Conservation (phyloP, 1,140 invertebrate genomes). For the Drosophila rufa region DNA sequence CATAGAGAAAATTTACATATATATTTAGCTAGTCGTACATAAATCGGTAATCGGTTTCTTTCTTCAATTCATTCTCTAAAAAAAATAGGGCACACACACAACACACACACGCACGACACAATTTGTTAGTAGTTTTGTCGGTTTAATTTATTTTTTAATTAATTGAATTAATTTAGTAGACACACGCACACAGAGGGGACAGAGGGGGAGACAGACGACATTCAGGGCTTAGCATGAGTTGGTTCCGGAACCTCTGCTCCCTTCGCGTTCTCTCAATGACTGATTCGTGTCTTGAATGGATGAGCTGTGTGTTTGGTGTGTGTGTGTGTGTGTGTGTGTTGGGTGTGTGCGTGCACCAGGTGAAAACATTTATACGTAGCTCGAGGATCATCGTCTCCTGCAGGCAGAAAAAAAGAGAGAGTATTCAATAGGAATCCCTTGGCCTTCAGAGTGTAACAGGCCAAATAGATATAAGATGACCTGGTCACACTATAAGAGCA, state of each 20-base stretch:
- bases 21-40: conserved; percentile 72
- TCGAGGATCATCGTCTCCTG: conserved; percentile 43
- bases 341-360: conserved; percentile 7
- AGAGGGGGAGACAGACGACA: conserved; percentile 14
- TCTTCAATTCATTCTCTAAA: conserved; percentile 38
- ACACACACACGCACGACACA: conserved; percentile 12
- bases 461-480: no score
- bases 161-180: conserved; percentile 13
- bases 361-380: conserved; percentile 13
- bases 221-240: no score
- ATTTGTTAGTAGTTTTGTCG: background rate
- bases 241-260: background rate
- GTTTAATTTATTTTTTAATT: conserved; percentile 27
- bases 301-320: conserved; percentile 1
- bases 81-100: conserved; percentile 25
- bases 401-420: conserved; percentile 12
- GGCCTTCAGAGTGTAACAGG: background rate
- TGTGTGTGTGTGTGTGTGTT: background rate
- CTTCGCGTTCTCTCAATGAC: background rate
- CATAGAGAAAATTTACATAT: conserved; percentile 53
- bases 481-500: no score
- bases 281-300: background rate
- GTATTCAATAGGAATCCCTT: background rate
- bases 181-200: conserved; percentile 18
- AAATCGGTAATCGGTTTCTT: conserved; percentile 41